phyloP scores from a whole-genome alignment of 2,113 vertebrate genomes.

The Cololabis saira region DNA sequence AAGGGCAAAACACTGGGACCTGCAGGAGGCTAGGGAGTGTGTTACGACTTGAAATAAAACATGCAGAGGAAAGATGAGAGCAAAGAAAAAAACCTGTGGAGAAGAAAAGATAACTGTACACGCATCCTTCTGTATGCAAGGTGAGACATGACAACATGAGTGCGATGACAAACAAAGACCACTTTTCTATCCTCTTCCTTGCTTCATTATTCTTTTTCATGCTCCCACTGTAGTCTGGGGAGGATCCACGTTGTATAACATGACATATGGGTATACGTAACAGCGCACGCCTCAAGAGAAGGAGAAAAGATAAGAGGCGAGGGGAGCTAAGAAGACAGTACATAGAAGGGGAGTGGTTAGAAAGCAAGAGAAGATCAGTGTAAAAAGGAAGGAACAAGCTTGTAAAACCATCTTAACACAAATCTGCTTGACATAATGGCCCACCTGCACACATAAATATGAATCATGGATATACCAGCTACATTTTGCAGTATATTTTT shows the following conservation, averaged over 20 bases:
- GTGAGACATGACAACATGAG: slow-evolving; percentile 45
- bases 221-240: slow-evolving; percentile 18
- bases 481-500: slow-evolving; percentile 34
- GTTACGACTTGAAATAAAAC: slow-evolving; percentile 64
- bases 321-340: slow-evolving; percentile 27
- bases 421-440: slow-evolving; percentile 21
- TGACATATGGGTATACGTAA: slow-evolving; percentile 51
- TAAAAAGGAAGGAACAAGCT: slow-evolving; percentile 10
- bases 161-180: slow-evolving; percentile 43
- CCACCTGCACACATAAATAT: slow-evolving; percentile 11
- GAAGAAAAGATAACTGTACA: slow-evolving; percentile 34
- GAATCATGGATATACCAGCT: slow-evolving; percentile 1
- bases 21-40: slow-evolving; percentile 44
- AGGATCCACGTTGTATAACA: slow-evolving; percentile 38
- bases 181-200: slow-evolving; percentile 14
- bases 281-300: slow-evolving; percentile 38
- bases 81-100: slow-evolving; percentile 38
- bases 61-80: slow-evolving; percentile 51
- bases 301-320: slow-evolving; percentile 29
- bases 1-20: slow-evolving; percentile 56
- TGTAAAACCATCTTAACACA: slow-evolving; percentile 34
- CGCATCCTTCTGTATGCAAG: slow-evolving; percentile 24
- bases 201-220: slow-evolving; percentile 20
- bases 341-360: slow-evolving; percentile 42
- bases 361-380: slow-evolving; percentile 40